Evolutionary conservation across 2,888 invertebrate genomes (phyloP), one percentile per base, ranked within the genome.

Genomic region (Nyleta sp.): DNA sequence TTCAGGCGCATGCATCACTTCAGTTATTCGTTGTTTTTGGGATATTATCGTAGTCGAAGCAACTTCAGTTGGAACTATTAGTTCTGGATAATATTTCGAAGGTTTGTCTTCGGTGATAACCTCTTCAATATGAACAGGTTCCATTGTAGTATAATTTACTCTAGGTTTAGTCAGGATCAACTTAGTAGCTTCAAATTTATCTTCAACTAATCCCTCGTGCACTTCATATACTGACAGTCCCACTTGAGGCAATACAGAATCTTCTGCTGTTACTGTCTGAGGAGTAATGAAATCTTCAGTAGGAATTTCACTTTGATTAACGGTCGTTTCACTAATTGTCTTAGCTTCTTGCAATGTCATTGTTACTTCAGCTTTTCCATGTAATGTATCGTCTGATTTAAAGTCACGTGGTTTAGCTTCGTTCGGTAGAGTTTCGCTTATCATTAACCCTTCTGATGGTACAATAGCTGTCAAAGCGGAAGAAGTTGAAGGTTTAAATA

Each of bases 41-140:
- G 94, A 92, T 28, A 94, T 91, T 0, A 96, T 90, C 70, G 93
- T 92, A 88, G 93, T 92, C 20, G 92, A 93, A 2, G 96, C 96
- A 8, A 93, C 92, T 92, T 96, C 96, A 1, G 96, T 96, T 0
- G 96, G 94, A 1, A 96, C 95, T 86, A 96, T 95, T 55, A 95
- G 90, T 90, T 96, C 95, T 2, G 96, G 95, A 87, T 95, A 94
- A 87, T 95, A 95, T 91, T 95, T 95, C 11, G 94, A 94, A 7
- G 95, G 94, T 87, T 94, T 95, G 72, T 94, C 94, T 91, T 94
- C 94, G 2, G 94, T 91, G 82, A 94, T 92, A 22, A 94, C 93
- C 92, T 96, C 95, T 65, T 94, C 94, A 4, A 96, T 91, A 83
- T 93, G 91, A 67, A 95, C 57, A 10, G 95, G 92, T 89, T 95